Percentiles rank a stretch among this genome's conserved stretches.
These are phyloP conservation scores for Potorous gilbertii DNA, from an alignment of 2,797 vertebrate species.

Conservation along the genomic window DNA sequence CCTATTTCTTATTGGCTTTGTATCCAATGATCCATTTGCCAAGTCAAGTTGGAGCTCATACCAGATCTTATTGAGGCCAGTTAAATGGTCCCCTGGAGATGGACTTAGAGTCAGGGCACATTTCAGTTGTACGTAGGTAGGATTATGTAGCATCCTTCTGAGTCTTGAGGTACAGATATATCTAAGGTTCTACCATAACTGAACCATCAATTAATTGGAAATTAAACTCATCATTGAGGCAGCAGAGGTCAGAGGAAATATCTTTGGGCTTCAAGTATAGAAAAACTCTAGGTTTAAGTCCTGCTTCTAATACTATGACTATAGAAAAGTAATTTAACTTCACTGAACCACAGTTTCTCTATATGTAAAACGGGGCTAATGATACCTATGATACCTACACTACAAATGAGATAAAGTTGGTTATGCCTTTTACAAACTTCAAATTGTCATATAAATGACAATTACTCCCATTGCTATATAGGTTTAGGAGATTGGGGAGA, in stretches of 20 bases:
- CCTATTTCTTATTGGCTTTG: background rate
- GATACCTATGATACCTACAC: background rate
- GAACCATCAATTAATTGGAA: background rate
- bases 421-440: background rate
- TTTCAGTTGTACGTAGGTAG: background rate
- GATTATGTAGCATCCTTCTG: background rate
- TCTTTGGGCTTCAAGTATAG: background rate
- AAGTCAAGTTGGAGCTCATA: background rate
- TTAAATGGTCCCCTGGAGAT: background rate
- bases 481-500: background rate
- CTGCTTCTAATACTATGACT: background rate
- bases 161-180: background rate
- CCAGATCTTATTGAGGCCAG: background rate
- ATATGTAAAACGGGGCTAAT: background rate
- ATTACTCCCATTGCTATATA: background rate
- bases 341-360: background rate
- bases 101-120: background rate
- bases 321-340: too few relatives aligned
- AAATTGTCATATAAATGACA: background rate
- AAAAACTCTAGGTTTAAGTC: background rate
- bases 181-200: background rate
- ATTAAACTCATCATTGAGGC: background rate
- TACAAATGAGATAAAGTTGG: background rate
- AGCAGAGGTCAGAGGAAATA: background rate
- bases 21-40: too few relatives aligned